Evolutionary conservation across 2,888 invertebrate genomes (phyloP).

Genomic region (Choreutis nemorana): DNA sequence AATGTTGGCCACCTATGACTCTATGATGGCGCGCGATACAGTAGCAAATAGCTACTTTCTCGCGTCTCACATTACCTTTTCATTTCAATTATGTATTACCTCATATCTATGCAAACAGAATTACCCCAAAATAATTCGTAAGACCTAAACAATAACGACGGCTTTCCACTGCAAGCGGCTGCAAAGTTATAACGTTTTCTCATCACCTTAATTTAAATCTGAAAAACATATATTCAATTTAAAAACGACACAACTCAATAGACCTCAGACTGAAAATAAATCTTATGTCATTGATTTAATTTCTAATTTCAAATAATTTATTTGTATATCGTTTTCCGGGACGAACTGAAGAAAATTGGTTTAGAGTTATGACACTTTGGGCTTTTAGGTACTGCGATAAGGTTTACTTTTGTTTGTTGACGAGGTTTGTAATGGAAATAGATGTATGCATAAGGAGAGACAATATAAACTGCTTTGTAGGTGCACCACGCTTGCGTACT

Average conservation of each 20-base stretch:
- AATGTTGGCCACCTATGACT: slow-evolving; percentile 29
- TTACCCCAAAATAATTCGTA: too few relatives aligned
- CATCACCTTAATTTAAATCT: slow-evolving; percentile 28
- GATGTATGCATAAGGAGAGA: slow-evolving; percentile 46
- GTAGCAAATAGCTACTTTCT: slow-evolving; percentile 64
- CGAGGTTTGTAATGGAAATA: slow-evolving; percentile 34
- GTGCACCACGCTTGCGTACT: slow-evolving; percentile 54
- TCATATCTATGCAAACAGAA: too few relatives aligned
- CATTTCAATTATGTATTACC: too few relatives aligned
- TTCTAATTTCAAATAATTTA: slow-evolving; percentile 14
- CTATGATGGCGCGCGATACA: slow-evolving; percentile 60
- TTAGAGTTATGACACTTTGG: slow-evolving; percentile 20
- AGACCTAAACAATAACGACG: too few relatives aligned
- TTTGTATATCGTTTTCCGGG: slow-evolving; percentile 16
- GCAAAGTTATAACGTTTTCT: slow-evolving; percentile 19
- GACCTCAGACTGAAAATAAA: slow-evolving; percentile 13
- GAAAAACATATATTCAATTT: slow-evolving; percentile 27
- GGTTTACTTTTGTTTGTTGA: slow-evolving; percentile 27
- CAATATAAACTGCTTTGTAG: slow-evolving; percentile 50
- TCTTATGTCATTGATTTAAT: slow-evolving; percentile 15
- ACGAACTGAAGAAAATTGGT: slow-evolving; percentile 24
- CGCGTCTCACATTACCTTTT: slow-evolving; percentile 50
- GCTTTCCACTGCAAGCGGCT: too few relatives aligned
- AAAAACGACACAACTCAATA: slow-evolving; percentile 20
- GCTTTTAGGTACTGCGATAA: slow-evolving; percentile 20